A percentile compares a stretch with the other conserved stretches of the same genome.
Evolutionary conservation across 2,797 vertebrate species (phyloP).

Genomic region (Sarcophilus harrisii): DNA sequence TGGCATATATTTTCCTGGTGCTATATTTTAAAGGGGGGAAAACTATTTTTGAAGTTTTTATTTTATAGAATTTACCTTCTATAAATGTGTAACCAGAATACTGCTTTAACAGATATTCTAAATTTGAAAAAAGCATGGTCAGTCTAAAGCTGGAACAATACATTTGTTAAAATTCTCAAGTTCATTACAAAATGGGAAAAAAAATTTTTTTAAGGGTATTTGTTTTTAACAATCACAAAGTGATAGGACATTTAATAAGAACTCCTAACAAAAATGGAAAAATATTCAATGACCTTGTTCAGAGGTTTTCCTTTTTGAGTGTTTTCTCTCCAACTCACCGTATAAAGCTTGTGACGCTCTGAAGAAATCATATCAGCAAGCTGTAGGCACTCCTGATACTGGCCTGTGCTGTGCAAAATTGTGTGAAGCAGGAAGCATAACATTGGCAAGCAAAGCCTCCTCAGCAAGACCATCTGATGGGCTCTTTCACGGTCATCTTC

Average conservation of each 20-base stretch:
- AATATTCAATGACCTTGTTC: background rate
- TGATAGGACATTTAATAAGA: background rate
- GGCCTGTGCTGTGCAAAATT: slow-evolving; percentile 92
- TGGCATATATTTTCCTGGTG: slow-evolving; percentile 3
- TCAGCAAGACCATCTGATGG: slow-evolving; percentile 92
- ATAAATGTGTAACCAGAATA: background rate
- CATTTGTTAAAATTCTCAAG: slow-evolving; percentile 36
- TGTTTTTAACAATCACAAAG: background rate
- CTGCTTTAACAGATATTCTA: background rate
- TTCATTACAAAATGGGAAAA: background rate
- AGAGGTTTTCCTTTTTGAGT: background rate
- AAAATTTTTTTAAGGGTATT: background rate
- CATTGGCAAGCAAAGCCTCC: slow-evolving; percentile 93
- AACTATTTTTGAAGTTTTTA: background rate
- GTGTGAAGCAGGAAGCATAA: slow-evolving; percentile 94
- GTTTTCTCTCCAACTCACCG: slow-evolving; percentile 84
- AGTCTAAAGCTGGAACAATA: slow-evolving; percentile 16
- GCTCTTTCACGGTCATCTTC: slow-evolving; percentile 91
- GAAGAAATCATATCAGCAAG: slow-evolving; percentile 95
- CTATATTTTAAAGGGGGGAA: background rate
- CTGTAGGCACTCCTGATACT: slow-evolving; percentile 95
- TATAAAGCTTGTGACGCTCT: slow-evolving; percentile 93
- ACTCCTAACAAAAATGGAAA: background rate
- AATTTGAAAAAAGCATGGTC: background rate
- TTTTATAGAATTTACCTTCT: background rate